These are phyloP conservation scores for Phaetusa simplex DNA, from an alignment of 2,113 vertebrate species.

Conservation along the genomic window DNA sequence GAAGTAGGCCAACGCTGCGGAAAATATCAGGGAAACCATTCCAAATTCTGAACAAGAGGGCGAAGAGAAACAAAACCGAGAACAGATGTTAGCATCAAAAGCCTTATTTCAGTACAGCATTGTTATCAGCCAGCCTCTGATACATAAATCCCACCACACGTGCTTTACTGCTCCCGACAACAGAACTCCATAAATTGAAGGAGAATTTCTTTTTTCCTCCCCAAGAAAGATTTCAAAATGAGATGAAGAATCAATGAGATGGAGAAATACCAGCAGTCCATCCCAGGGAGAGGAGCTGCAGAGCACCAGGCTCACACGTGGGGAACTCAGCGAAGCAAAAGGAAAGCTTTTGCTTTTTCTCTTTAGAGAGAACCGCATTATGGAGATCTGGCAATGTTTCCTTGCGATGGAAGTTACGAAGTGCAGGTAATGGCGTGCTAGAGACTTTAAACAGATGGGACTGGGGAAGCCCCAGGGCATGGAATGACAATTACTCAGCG, in stretches of 20 bases:
- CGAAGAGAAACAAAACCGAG: conserved; percentile 26
- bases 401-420: not conserved
- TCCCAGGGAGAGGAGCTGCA: not conserved
- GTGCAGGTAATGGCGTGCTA: not conserved
- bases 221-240: not conserved
- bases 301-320: not conserved
- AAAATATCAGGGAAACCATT: conserved; percentile 85
- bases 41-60: conserved; percentile 82
- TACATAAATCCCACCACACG: not conserved
- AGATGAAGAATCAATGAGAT: not conserved
- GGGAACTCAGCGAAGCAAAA: not conserved
- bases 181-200: not conserved
- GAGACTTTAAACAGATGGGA: conserved; percentile 14
- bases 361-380: not conserved
- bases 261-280: not conserved
- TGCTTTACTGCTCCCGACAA: not conserved
- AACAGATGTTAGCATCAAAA: not conserved
- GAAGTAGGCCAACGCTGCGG: conserved; percentile 87
- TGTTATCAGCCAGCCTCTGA: not conserved
- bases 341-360: not conserved
- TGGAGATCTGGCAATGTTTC: not conserved
- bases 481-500: not conserved
- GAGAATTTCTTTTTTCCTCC: not conserved
- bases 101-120: not conserved
- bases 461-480: not conserved